Evolutionary conservation across 2,113 vertebrate species (phyloP).

Genomic region (Amphiprion percula): DNA sequence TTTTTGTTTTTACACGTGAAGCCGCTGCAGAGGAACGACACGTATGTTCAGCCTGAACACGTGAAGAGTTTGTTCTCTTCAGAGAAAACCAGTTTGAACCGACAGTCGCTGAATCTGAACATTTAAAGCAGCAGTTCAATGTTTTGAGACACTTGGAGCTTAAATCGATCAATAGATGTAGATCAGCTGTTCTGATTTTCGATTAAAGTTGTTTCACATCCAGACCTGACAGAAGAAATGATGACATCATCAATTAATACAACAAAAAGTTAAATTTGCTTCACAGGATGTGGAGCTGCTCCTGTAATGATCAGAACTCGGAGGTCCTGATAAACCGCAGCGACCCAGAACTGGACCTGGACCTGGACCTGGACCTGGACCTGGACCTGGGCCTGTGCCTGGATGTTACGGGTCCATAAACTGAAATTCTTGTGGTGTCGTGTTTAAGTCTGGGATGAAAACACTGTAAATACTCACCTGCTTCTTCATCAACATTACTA

Average conservation of each 20-base stretch:
- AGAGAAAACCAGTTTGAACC: too few relatives aligned
- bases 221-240: too few relatives aligned
- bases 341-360: neutral
- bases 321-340: neutral
- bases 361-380: neutral
- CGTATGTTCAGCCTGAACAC: too few relatives aligned
- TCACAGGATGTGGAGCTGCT: neutral
- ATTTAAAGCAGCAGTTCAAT: neutral
- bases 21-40: too few relatives aligned
- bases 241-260: neutral
- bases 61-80: too few relatives aligned
- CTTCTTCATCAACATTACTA: neutral
- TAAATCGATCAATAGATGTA: too few relatives aligned
- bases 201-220: too few relatives aligned
- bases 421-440: neutral
- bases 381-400: neutral
- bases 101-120: neutral
- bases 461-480: constrained; percentile 25
- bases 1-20: constrained; percentile 28
- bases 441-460: neutral
- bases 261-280: neutral
- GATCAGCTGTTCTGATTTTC: too few relatives aligned
- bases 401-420: neutral
- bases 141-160: too few relatives aligned
- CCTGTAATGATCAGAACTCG: neutral